Conservation (phyloP, 2,888 invertebrate species). For the Panopea generosa region DNA sequence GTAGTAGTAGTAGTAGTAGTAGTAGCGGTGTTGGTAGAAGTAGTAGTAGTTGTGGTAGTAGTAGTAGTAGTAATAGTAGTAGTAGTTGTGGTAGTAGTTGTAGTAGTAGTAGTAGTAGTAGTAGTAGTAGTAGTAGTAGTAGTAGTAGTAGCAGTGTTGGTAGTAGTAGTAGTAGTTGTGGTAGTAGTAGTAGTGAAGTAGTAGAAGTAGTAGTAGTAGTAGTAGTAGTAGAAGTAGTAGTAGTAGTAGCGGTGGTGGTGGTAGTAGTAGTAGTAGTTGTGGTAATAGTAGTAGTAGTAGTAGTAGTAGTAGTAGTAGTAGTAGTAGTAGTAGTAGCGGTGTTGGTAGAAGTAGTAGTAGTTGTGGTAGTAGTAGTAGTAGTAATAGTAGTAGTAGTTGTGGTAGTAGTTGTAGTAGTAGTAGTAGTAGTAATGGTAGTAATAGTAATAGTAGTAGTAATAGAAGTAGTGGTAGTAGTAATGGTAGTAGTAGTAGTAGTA, state of each 20-base stretch:
- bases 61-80: slow-evolving; percentile 11
- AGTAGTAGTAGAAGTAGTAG: not conserved
- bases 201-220: slow-evolving; percentile 2
- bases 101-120: slow-evolving; percentile 5
- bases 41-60: slow-evolving; percentile 6
- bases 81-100: not conserved
- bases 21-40: not conserved
- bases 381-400: slow-evolving; percentile 5
- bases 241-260: slow-evolving; percentile 4
- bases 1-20: slow-evolving; percentile 5
- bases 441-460: slow-evolving; percentile 4
- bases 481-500: slow-evolving; percentile 6
- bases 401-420: slow-evolving; percentile 9
- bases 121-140: slow-evolving; percentile 4
- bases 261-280: slow-evolving; percentile 7
- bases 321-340: slow-evolving; percentile 9
- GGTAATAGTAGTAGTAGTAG: slow-evolving; percentile 7
- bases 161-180: not conserved
- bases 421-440: slow-evolving; percentile 4
- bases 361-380: slow-evolving; percentile 7
- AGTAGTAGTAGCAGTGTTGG: not conserved
- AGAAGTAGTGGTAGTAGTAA: not conserved
- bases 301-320: slow-evolving; percentile 10
- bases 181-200: not conserved
- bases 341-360: slow-evolving; percentile 5